Evolutionary conservation across 2,888 invertebrate genomes (phyloP), one percentile per base, ranked within the genome.

Genomic region (Rosalia funebris): DNA sequence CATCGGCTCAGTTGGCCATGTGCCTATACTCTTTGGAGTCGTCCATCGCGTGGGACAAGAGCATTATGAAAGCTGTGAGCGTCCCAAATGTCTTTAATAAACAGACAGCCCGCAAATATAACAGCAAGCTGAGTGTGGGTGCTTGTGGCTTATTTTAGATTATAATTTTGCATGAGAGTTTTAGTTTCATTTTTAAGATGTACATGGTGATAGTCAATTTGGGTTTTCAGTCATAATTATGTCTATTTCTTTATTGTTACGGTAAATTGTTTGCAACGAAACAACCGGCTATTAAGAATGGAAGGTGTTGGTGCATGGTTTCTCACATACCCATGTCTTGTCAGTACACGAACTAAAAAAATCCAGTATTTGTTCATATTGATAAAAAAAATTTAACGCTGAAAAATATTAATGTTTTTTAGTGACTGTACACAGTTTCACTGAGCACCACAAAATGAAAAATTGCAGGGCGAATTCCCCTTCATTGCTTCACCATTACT

Each of bases 51-150:
- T 98, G 98, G 98, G 98, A 98, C 83, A 96, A 97, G 85, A 96
- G 96, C 84, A 94, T 97, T 78, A 97, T 98, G 97, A 96, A 97
- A 88, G 98, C 97, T 84, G 96, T 97, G 86, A 89, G 94, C 91
- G 79, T 74, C 66, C 74, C 76, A 71, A 71, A 72, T 75, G 77
- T 77, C 73, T 77, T 79, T 80, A 80, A 79, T 79, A 77, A 79
- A 78, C 78, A 80, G 80, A 81, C 79, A 78, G 81, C 82, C 75
- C 82, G 82, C 80, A 81, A 81, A 79, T 81, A 81, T 82, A 81
- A 81, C 81, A 80, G 79, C 80, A 82, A 80, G 78, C 80, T 81
- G 74, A 82, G 81, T 81, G 82, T 82, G 82, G 81, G 82, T 82
- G 81, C 78, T 79, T 78, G 76, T 76, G 78, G 62, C 78, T 78